Evolutionary conservation across 2,888 invertebrate genomes (phyloP).

Genomic region (Synergus japonicus): DNA sequence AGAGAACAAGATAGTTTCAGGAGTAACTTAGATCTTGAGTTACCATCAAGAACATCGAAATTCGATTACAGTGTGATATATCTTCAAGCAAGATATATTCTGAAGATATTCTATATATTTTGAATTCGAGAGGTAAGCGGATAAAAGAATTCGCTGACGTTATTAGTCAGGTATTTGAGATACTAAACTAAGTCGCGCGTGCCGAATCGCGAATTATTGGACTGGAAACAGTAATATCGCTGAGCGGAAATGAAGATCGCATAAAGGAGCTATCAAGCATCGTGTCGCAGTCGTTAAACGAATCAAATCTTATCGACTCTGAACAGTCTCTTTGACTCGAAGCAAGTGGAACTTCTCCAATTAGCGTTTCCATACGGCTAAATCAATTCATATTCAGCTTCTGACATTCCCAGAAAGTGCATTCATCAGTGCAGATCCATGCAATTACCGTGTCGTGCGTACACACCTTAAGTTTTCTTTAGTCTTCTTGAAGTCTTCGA

Average conservation of each 20-base stretch:
- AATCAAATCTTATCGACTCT: slow-evolving; percentile 37
- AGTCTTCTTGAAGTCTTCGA: too few species aligned
- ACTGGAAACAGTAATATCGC: too few species aligned
- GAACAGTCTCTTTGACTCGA: slow-evolving; percentile 37
- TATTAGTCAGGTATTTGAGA: not conserved
- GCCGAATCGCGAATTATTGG: not conserved
- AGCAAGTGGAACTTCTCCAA: slow-evolving; percentile 44
- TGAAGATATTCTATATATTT: too few species aligned
- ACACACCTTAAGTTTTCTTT: slow-evolving; percentile 44
- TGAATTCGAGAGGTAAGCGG: too few species aligned
- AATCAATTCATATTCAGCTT: slow-evolving; percentile 37
- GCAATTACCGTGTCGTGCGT: slow-evolving; percentile 20
- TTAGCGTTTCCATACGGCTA: slow-evolving; percentile 30
- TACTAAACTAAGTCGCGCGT: not conserved
- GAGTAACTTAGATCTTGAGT: not conserved
- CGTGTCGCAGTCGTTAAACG: slow-evolving; percentile 26
- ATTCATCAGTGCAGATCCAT: slow-evolving; percentile 7
- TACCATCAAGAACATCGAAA: not conserved
- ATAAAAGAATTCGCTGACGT: too few species aligned
- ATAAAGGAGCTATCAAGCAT: slow-evolving; percentile 25
- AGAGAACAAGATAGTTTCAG: not conserved
- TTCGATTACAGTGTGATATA: not conserved
- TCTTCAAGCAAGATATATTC: too few species aligned
- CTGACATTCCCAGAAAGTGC: not conserved
- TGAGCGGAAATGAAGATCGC: slow-evolving; percentile 18